Base-by-base conservation (phyloP, 2,888 invertebrate genomes). In the Aromia moschata region DNA sequence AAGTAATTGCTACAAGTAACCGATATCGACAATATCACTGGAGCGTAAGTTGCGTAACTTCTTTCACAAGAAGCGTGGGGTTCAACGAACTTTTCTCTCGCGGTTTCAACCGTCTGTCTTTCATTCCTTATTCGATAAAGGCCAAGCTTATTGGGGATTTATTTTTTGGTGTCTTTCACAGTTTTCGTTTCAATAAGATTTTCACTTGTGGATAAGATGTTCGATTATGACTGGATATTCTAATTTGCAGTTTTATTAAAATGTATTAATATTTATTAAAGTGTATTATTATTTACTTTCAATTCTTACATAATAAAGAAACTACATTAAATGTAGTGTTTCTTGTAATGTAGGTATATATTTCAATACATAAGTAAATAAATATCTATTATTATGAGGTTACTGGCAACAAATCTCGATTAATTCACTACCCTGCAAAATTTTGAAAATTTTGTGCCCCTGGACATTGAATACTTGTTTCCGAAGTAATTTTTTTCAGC, bases 71-170 rank as follows among this genome's bases (percentile, higher is more conserved):
- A 25, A 25, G 36, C 14, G 16, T 7, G n/a, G 20, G 20, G 49
- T 37, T 49, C 49, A 49, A 9, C 30, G 49, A 49, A 49, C 49
- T 30, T 25, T 38, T 49, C 16, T 18, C 25, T 49, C 14, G 38
- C 36, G 49, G 15, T 38, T 25, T 40, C 9, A 14, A 38, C 2
- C 11, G 16, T 40, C 38, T 37, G 12, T 40, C 46, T 36, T 16
- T 36, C 7, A 15, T 25, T n/a, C n/a, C n/a, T n/a, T n/a, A n/a
- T n/a, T n/a, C 20, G 11, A 16, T 15, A 9, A 25, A 49, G 15
- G 20, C 15, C 18, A 25, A 25, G 9, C 9, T 5, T 25, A 25
- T 25, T 25, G 9, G 4, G 4, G 25, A 5, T 25, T 25, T 4
- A 4, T 25, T 25, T 25, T 9, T 25, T 25, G 4, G 25, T 25